Conservation (phyloP, 2,888 invertebrate genomes). For the Ophion slaviceki region DNA sequence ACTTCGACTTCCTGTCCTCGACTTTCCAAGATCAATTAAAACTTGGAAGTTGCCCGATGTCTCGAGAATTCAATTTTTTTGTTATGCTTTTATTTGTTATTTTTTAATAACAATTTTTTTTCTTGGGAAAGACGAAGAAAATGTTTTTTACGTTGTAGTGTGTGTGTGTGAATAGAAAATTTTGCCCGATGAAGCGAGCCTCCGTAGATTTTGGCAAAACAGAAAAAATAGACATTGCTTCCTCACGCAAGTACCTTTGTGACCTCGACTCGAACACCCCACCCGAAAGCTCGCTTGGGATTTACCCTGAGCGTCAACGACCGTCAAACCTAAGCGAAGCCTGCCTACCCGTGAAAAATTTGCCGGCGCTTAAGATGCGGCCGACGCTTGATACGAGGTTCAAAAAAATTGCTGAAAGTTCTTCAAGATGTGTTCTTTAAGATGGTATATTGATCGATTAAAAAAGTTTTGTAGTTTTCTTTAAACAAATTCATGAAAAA, state of each 20-base stretch:
- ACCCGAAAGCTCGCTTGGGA: not conserved
- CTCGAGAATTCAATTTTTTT: not conserved
- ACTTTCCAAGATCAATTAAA: not conserved
- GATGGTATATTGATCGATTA: no score
- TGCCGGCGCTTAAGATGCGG: no score
- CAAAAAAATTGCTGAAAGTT: no score
- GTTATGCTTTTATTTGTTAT: not conserved
- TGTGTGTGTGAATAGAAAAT: not conserved
- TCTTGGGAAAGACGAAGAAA: not conserved
- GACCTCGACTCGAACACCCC: not conserved
- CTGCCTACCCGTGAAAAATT: no score
- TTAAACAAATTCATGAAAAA: no score
- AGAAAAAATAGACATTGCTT: not conserved
- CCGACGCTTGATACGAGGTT: no score
- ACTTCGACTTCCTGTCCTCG: not conserved
- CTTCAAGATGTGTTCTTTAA: no score
- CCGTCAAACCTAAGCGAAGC: not conserved
- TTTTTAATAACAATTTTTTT: not conserved
- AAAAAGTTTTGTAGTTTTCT: no score
- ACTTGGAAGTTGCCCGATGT: not conserved
- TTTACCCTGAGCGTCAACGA: not conserved
- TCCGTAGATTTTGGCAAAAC: not conserved
- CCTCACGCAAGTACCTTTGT: not conserved
- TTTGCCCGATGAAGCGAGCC: not conserved
- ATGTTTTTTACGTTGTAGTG: not conserved